These are phyloP conservation scores for Hypanus sabinus DNA, from an alignment of 2,113 vertebrate species.

Conservation along the genomic window DNA sequence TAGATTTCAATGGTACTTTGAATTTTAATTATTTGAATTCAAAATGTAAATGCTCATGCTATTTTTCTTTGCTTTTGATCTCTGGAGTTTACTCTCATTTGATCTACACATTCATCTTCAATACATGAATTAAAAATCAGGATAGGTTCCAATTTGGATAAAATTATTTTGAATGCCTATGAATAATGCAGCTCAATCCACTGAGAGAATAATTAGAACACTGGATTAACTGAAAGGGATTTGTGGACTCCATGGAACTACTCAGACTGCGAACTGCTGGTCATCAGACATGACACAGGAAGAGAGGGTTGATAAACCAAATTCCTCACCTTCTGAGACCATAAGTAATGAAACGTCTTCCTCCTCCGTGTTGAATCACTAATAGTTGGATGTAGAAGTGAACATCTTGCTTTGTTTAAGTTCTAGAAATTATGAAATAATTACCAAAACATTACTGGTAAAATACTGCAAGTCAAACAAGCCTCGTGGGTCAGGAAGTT, in stretches of 20 bases:
- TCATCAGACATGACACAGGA: neutral
- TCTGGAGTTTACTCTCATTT: constrained; percentile 28
- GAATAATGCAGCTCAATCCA: constrained; percentile 31
- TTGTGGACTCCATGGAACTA: too few species aligned
- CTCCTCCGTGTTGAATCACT: neutral
- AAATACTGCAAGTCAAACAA: neutral
- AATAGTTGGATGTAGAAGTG: neutral
- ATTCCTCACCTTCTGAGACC: neutral
- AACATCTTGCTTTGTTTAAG: neutral
- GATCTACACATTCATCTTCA: constrained; percentile 4
- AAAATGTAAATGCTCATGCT: constrained; percentile 1
- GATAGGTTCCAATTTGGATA: constrained; percentile 7
- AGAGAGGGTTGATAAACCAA: neutral
- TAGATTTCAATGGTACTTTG: constrained; percentile 13
- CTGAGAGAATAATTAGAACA: constrained; percentile 25
- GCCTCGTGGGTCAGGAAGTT: neutral
- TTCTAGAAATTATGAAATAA: neutral
- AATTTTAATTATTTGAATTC: constrained; percentile 32
- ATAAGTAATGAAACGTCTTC: neutral
- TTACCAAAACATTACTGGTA: neutral
- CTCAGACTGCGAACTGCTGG: neutral
- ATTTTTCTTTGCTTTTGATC: constrained; percentile 19
- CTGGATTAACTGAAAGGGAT: constrained; percentile 9
- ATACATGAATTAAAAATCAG: constrained; percentile 36
- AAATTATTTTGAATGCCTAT: constrained; percentile 25